These are phyloP conservation scores for Erynnis tages DNA, from an alignment of 2,888 invertebrate genomes.

Conservation along the genomic window DNA sequence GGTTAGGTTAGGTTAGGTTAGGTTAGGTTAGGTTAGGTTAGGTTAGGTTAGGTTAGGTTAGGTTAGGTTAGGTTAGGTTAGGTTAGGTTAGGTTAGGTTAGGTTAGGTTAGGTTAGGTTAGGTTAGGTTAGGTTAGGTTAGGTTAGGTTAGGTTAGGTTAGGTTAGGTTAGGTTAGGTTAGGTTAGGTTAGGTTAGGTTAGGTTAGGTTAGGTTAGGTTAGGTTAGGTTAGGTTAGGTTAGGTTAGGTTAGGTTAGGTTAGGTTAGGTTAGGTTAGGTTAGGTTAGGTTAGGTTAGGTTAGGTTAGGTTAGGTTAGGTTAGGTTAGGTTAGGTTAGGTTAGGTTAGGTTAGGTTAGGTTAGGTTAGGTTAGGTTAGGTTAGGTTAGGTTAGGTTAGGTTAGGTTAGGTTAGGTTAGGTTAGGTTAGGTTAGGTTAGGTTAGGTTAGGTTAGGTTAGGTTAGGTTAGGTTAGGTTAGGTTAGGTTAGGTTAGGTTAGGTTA, in stretches of 20 bases:
- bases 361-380: neutral
- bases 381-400: neutral
- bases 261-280: too few species aligned
- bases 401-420: neutral
- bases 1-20: slow-evolving; percentile 3
- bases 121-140: slow-evolving; percentile 3
- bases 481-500: neutral
- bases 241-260: slow-evolving; percentile 6
- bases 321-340: slow-evolving; percentile 2
- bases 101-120: slow-evolving; percentile 3
- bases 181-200: slow-evolving; percentile 1
- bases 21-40: slow-evolving; percentile 3
- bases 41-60: slow-evolving; percentile 3
- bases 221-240: slow-evolving; percentile 4
- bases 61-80: slow-evolving; percentile 3
- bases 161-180: slow-evolving; percentile 3
- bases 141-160: slow-evolving; percentile 3
- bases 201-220: slow-evolving; percentile 3
- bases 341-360: neutral
- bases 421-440: neutral
- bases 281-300: neutral
- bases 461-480: neutral
- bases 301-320: neutral
- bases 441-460: neutral
- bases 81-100: slow-evolving; percentile 2